A percentile compares a stretch with the other conserved stretches of the same genome.
Conservation (phyloP, 92 coral and sea anemone species). For the Porites divaricata region DNA sequence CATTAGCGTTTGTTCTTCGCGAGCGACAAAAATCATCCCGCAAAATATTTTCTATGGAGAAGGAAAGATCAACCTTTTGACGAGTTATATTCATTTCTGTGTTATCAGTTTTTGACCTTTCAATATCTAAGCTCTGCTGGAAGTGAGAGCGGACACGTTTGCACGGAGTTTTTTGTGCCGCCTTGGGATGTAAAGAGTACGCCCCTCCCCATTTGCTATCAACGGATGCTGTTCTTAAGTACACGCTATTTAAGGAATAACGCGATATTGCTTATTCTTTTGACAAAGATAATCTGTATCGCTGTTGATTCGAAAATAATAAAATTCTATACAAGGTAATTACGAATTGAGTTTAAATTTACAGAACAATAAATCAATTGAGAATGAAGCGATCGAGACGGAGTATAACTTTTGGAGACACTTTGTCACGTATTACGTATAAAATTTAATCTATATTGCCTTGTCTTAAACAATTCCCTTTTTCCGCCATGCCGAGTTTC, state of each 20-base stretch:
- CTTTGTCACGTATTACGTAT: neutral
- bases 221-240: neutral
- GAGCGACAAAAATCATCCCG: slow-evolving; percentile 63
- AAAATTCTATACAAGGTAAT: neutral
- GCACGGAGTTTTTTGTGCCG: slow-evolving; percentile 18
- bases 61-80: slow-evolving; percentile 43
- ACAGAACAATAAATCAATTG: no score
- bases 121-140: slow-evolving; percentile 4
- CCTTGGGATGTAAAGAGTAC: neutral
- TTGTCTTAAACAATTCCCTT: slow-evolving; percentile 10
- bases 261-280: slow-evolving; percentile 11
- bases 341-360: neutral
- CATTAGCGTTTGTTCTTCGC: neutral
- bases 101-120: slow-evolving; percentile 22
- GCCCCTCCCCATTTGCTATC: slow-evolving; percentile 9
- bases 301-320: slow-evolving; percentile 7
- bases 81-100: slow-evolving; percentile 28
- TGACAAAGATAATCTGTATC: neutral
- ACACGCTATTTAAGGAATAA: slow-evolving; percentile 23
- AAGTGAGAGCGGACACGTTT: slow-evolving; percentile 21
- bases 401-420: neutral
- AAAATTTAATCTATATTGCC: neutral
- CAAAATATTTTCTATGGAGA: slow-evolving; percentile 68
- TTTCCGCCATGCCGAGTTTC: slow-evolving; percentile 15
- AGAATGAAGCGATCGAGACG: neutral